A percentile compares a stretch with the other conserved stretches of the same genome.
Evolutionary conservation across 2,888 invertebrate species (phyloP).

Genomic region (Mesorhabditis spiculigera): DNA sequence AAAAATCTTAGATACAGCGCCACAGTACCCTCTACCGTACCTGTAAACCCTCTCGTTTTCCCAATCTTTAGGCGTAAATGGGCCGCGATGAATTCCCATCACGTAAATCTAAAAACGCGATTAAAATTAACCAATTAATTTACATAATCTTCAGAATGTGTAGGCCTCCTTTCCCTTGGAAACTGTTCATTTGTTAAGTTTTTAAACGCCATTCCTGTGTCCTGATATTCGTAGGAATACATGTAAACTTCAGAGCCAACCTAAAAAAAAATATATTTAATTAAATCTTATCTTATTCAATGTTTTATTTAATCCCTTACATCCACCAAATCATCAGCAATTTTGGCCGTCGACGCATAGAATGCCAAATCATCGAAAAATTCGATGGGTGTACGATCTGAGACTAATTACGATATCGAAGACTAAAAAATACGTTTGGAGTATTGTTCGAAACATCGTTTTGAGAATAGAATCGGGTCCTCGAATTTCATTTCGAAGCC

Average conservation of each 20-base stretch:
- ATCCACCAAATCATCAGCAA: not conserved
- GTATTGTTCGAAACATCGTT: not conserved
- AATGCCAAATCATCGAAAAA: not conserved
- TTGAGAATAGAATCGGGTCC: not conserved
- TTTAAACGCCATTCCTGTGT: not conserved
- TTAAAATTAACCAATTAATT: not conserved
- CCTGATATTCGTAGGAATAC: not conserved
- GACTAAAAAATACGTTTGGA: not conserved
- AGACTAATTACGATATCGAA: not conserved
- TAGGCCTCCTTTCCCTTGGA: not conserved
- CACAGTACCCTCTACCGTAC: not conserved
- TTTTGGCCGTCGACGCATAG: not conserved
- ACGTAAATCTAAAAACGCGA: not conserved
- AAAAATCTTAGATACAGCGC: not conserved
- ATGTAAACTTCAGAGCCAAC: not conserved
- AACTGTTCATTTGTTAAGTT: not conserved
- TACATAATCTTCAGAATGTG: not conserved
- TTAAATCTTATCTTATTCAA: not conserved
- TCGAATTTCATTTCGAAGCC: conserved; percentile 1
- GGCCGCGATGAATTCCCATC: not conserved
- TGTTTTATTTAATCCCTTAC: not conserved
- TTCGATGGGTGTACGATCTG: not conserved
- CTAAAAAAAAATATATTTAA: not conserved
- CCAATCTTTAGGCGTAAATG: not conserved
- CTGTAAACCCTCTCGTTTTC: not conserved